phyloP scores from a whole-genome alignment of 2,888 invertebrate genomes.

The Hydropsyche betteni region DNA sequence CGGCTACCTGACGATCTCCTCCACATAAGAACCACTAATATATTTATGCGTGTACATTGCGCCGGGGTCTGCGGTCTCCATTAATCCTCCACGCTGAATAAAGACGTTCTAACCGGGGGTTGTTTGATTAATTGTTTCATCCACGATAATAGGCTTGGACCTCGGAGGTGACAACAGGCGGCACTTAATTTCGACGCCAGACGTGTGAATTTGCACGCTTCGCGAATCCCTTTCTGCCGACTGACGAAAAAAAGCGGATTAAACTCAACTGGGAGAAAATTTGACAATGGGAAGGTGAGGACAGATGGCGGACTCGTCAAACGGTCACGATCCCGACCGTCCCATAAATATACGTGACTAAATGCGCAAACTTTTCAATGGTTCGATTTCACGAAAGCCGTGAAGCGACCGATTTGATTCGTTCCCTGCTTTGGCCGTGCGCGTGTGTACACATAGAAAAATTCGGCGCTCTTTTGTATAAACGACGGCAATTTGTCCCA shows the following conservation, averaged over 20 bases:
- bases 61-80: background rate
- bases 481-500: constrained; percentile 46
- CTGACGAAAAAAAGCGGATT: too few relatives aligned
- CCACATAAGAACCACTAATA: too few relatives aligned
- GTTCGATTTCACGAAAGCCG: constrained; percentile 35
- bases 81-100: background rate
- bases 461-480: constrained; percentile 21
- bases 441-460: background rate
- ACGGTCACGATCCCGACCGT: background rate
- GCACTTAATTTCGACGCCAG: too few relatives aligned
- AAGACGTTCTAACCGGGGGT: constrained; percentile 10
- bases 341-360: constrained; percentile 14
- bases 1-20: too few relatives aligned
- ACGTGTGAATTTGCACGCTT: too few relatives aligned
- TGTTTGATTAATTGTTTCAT: constrained; percentile 23
- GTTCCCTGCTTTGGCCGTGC: background rate
- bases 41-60: background rate
- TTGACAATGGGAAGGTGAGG: background rate
- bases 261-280: too few relatives aligned
- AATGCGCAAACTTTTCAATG: constrained; percentile 42
- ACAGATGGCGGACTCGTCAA: constrained; percentile 15
- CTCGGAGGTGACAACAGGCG: constrained; percentile 1
- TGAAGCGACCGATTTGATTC: constrained; percentile 41
- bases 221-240: too few relatives aligned
- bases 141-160: constrained; percentile 16